phyloP scores from a whole-genome alignment of 2,113 vertebrate species.

The Narcine bancroftii region DNA sequence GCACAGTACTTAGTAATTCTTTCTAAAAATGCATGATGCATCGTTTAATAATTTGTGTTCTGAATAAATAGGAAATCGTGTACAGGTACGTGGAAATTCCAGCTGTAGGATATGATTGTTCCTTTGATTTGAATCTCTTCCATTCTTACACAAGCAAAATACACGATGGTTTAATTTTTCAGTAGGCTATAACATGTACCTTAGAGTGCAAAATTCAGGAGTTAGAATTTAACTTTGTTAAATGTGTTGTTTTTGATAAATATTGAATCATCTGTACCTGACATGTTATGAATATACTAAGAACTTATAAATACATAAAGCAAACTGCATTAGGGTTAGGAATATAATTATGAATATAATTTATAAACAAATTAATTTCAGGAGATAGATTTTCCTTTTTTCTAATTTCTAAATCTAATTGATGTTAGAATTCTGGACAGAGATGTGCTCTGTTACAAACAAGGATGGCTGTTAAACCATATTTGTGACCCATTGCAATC shows the following conservation, averaged over 20 bases:
- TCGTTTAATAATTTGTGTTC: background rate
- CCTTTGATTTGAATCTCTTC: conserved; percentile 2
- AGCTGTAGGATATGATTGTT: background rate
- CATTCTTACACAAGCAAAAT: background rate
- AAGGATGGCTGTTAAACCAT: too few species aligned
- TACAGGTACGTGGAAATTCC: background rate
- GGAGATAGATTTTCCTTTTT: background rate
- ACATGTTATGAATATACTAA: background rate
- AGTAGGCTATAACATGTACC: background rate
- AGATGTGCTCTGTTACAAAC: background rate
- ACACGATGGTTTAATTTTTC: background rate
- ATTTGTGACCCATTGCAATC: too few species aligned
- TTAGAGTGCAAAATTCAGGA: background rate
- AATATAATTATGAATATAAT: too few species aligned
- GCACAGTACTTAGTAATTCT: background rate
- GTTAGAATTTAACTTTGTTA: background rate
- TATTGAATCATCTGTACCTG: background rate
- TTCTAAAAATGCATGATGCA: background rate
- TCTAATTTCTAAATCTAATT: background rate
- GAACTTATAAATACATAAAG: background rate
- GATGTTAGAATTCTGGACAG: background rate
- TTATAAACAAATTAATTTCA: background rate
- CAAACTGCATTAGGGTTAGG: too few species aligned
- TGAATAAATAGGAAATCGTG: background rate
- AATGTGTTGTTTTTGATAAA: background rate